Evolutionary conservation across 2,888 invertebrate species (phyloP).

Genomic region (Drosophila ustulata): DNA sequence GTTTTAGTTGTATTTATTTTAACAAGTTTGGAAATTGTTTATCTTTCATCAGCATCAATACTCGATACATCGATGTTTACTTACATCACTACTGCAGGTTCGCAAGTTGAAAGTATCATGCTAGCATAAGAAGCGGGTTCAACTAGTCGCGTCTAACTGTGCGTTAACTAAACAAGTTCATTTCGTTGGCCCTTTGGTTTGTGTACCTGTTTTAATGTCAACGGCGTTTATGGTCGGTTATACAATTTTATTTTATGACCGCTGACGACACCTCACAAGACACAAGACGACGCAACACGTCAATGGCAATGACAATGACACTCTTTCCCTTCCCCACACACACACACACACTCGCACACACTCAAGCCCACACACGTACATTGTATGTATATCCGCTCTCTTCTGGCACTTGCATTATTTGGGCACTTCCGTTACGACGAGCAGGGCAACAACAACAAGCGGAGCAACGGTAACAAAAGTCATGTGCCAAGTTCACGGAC

Average conservation of each 20-base stretch:
- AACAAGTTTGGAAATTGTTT: too few species aligned
- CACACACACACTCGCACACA: neutral
- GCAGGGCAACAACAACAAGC: slow-evolving; percentile 23
- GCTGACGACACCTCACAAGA: slow-evolving; percentile 35
- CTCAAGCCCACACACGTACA: neutral
- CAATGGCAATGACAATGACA: slow-evolving; percentile 36
- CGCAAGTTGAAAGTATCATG: slow-evolving; percentile 32
- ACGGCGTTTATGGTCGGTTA: slow-evolving; percentile 50
- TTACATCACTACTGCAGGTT: neutral
- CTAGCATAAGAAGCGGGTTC: neutral
- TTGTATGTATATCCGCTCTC: slow-evolving; percentile 3
- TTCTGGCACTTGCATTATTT: slow-evolving; percentile 36
- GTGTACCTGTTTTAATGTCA: slow-evolving; percentile 21
- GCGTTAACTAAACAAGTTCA: slow-evolving; percentile 23
- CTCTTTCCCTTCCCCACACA: slow-evolving; percentile 10
- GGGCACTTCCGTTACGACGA: slow-evolving; percentile 69
- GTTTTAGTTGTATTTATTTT: too few species aligned
- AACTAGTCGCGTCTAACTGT: slow-evolving; percentile 12
- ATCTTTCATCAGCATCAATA: neutral
- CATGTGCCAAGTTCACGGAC: slow-evolving; percentile 80
- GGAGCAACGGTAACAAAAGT: slow-evolving; percentile 62
- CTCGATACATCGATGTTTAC: too few species aligned
- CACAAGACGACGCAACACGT: slow-evolving; percentile 12
- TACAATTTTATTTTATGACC: slow-evolving; percentile 50
- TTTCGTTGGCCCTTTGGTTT: slow-evolving; percentile 20